phyloP scores from a whole-genome alignment of 2,113 vertebrate species.

The Trinectes maculatus region DNA sequence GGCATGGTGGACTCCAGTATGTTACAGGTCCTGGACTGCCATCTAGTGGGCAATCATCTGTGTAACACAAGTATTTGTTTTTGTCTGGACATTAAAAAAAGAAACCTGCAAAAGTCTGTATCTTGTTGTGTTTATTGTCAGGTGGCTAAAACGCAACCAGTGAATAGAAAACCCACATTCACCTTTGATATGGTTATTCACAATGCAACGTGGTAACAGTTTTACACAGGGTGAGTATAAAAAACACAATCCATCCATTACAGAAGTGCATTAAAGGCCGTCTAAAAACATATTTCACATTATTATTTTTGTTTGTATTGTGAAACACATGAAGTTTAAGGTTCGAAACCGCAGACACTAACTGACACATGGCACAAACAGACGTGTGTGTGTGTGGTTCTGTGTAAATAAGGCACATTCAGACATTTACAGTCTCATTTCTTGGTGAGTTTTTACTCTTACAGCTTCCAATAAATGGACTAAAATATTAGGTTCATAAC shows the following conservation, averaged over 20 bases:
- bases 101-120: background rate
- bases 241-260: slow-evolving; percentile 22
- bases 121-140: slow-evolving; percentile 53
- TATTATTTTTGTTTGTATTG: slow-evolving; percentile 18
- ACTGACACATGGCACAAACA: slow-evolving; percentile 12
- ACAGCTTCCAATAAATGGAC: slow-evolving; percentile 41
- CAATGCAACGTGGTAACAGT: slow-evolving; percentile 75
- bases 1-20: background rate
- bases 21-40: slow-evolving; percentile 23
- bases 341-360: background rate
- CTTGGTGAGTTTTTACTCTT: slow-evolving; percentile 35
- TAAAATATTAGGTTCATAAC: slow-evolving; percentile 37
- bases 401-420: slow-evolving; percentile 85
- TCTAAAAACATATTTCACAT: slow-evolving; percentile 13
- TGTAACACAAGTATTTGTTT: no score
- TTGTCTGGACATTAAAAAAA: background rate
- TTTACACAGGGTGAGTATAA: slow-evolving; percentile 69
- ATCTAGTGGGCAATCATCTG: slow-evolving; percentile 52
- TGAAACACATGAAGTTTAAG: background rate
- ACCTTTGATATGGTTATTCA: slow-evolving; percentile 81
- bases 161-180: slow-evolving; percentile 51
- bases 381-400: slow-evolving; percentile 49
- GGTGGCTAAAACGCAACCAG: slow-evolving; percentile 95
- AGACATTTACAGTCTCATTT: slow-evolving; percentile 50
- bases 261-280: slow-evolving; percentile 43